Evolutionary conservation across 2,888 invertebrate species (phyloP), one percentile per base, ranked within the genome.

Genomic region (Pherbina coryleti): DNA sequence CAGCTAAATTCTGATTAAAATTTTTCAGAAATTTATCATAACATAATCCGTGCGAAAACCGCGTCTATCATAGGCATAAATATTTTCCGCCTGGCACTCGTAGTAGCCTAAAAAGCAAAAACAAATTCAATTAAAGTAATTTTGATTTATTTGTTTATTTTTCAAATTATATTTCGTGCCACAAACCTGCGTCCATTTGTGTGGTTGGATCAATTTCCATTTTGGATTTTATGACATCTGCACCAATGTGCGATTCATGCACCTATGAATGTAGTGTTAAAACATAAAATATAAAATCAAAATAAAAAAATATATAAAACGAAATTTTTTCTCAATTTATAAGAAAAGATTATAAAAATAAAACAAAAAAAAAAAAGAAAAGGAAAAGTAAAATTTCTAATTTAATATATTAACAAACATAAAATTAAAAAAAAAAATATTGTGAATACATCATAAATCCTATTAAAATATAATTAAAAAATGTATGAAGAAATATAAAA

Each of bases 141-240:
- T 64, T 64, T n/a, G 28, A n/a, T 64, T 64, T 64, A n/a, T 17
- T 64, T 4, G 4, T 8, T 11, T 8, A 19, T 2, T 14, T 64
- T 2, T 31, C 0, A 64, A 64, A 17, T 66, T 66, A 22, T 14
- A 28, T 66, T 22, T 25, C 9, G 5, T 17, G 8, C n/a, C 19
- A 60, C 75, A 64, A 93, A 79, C 97, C 97, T 31, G 97, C 97
- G 89, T 97, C 97, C 96, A 97, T 97, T 91, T 97, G 97, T 5
- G 97, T 96, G 0, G 97, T 97, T 1, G 97, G 97, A 88, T 97
- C 97, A 73, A 97, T 97, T 91, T 97, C 97, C 88, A 97, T 92
- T 91, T 97, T 97, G 19, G 96, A 96, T 89, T 97, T 97, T 57
- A 97, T 94, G 81, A 93, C 93, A 85, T 96, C 95, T 5, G 93